Base-by-base conservation (phyloP, 2,113 vertebrate species). In the Podarcis raffonei region DNA sequence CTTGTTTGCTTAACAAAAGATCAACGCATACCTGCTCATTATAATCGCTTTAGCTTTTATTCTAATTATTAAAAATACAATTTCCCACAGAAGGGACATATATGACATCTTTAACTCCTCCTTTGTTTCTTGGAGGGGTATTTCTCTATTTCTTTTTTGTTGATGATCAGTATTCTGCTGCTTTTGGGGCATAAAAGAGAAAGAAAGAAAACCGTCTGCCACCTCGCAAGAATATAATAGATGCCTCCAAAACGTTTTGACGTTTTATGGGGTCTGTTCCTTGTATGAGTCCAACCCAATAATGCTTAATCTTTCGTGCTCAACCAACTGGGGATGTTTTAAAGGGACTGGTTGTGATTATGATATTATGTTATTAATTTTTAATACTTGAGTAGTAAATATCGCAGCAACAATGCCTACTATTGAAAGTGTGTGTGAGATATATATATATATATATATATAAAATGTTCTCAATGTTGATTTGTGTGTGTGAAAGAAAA, bases 401-500 rank as follows among this genome's bases (percentile, higher is more conserved):
- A 79, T 48, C 22, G 62, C 77, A 27, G 48, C 20, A 32, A 48
- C 2, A 0, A 62, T 68, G 20, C 11, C 13, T 42, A 12, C 11
- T 68, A 16, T 23, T 48, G 30, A 89, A 74, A 6, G 6, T 32
- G 6, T 30, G 2, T 1, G 32, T 35, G 81, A 39, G 35, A 39
- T 37, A 11, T 35, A 83, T 2, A 9, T 68, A 37, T 84, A 9
- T 68, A 37, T 84, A 39, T 37, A 11, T 35, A 83, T 2, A 9
- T 68, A 37, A 82, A 30, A 48, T 68, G 75, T 27, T 65, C 66
- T 71, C 12, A n/a, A 2, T 65, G 27, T 9, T 86, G 87, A 53
- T 84, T 74, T 62, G 81, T 81, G 88, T 23, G 37, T 30, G 8
- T 37, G 81, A 76, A 74, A 79, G 72, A 87, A 27, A 87, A 90